These are phyloP conservation scores for Philaenus spumarius DNA, from an alignment of 1,140 invertebrate genomes.

Conservation along the genomic window DNA sequence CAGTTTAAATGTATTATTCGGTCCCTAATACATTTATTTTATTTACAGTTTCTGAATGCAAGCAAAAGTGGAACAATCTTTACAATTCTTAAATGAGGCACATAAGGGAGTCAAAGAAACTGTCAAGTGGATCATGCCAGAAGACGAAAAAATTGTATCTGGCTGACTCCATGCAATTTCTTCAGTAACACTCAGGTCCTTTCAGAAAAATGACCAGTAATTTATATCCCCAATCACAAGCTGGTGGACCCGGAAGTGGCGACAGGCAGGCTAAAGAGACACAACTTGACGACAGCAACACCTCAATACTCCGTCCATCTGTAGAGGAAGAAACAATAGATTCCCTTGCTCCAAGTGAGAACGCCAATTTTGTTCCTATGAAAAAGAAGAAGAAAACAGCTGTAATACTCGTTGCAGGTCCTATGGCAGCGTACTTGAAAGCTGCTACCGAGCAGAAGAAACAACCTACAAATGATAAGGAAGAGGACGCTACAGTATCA, in stretches of 20 bases:
- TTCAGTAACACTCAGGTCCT: neutral
- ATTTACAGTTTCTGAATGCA: constrained; percentile 3
- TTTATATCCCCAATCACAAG: neutral
- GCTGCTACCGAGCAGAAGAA: neutral
- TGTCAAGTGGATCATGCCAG: neutral
- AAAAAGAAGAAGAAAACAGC: neutral
- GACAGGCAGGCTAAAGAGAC: neutral
- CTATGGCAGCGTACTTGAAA: neutral
- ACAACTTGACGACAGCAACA: neutral
- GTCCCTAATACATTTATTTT: neutral
- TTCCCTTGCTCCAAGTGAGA: neutral
- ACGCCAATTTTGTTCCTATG: neutral
- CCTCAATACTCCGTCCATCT: neutral
- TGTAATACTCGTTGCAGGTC: neutral
- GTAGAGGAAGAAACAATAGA: neutral
- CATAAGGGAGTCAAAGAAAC: neutral
- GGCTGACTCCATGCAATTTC: neutral
- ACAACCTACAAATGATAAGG: neutral
- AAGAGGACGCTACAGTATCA: neutral
- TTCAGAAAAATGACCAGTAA: neutral
- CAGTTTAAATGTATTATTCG: neutral
- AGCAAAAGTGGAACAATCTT: constrained; percentile 15
- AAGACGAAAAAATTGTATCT: neutral
- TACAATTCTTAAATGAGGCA: neutral
- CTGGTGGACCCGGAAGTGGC: neutral